Conservation (phyloP, 2,113 vertebrate genomes). For the Tamias sibiricus region DNA sequence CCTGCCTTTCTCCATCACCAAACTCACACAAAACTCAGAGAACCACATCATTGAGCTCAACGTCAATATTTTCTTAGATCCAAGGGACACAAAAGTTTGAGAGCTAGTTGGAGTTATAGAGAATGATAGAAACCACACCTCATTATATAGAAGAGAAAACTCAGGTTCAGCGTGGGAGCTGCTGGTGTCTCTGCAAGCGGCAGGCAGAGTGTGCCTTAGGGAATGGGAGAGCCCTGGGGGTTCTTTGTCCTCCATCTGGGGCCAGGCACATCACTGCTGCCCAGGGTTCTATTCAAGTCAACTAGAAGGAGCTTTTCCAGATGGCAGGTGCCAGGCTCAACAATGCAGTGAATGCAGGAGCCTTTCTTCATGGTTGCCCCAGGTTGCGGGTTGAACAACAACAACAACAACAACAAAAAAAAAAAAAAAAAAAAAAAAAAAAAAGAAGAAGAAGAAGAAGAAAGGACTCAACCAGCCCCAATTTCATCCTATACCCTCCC, state of each 20-base stretch:
- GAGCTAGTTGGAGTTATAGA: neutral
- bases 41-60: neutral
- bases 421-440: too few species aligned
- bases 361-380: neutral
- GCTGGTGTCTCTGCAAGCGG: neutral
- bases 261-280: neutral
- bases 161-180: neutral
- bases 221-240: neutral
- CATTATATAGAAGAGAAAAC: neutral
- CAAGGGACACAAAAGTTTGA: neutral
- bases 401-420: too few species aligned
- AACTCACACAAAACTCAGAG: neutral
- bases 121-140: neutral
- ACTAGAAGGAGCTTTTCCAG: neutral
- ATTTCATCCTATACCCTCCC: neutral
- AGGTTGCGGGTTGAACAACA: too few species aligned
- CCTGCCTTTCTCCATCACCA: neutral
- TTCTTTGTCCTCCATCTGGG: neutral
- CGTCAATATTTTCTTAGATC: neutral
- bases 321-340: neutral
- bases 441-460: too few species aligned
- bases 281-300: neutral
- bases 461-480: neutral
- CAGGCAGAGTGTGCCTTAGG: neutral
- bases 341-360: accelerated